Evolutionary conservation across 2,888 invertebrate genomes (phyloP).

Genomic region (Penaeus monodon): DNA sequence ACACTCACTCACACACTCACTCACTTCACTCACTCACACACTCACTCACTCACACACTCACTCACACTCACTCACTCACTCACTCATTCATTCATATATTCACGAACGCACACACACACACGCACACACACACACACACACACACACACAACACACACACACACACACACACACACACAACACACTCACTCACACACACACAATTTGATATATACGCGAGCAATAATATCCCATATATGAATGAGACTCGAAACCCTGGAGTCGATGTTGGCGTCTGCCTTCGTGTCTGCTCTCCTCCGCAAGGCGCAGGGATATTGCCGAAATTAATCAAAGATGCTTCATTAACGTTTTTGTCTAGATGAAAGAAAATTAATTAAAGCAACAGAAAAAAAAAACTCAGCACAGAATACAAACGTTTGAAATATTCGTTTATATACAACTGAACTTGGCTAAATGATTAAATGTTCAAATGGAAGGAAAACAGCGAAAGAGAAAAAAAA

Average conservation of each 20-base stretch:
- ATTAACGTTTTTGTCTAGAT: too few relatives aligned
- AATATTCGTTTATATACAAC: too few relatives aligned
- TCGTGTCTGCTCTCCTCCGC: neutral
- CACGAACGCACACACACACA: conserved; percentile 19
- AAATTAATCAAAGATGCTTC: too few relatives aligned
- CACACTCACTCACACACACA: conserved; percentile 30
- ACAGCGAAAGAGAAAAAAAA: too few relatives aligned
- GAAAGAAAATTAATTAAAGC: too few relatives aligned
- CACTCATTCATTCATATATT: conserved; percentile 11
- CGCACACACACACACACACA: conserved; percentile 22
- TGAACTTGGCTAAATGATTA: too few relatives aligned
- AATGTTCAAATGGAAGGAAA: too few relatives aligned
- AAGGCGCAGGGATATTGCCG: neutral
- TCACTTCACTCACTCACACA: neutral
- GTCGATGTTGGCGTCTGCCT: neutral
- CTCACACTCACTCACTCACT: conserved; percentile 26
- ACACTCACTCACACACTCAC: conserved; percentile 6
- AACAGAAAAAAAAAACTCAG: too few relatives aligned
- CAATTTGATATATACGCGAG: too few relatives aligned
- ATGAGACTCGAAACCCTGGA: neutral
- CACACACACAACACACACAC: conserved; percentile 34
- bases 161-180: conserved; percentile 18
- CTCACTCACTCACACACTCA: conserved; percentile 24
- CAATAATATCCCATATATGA: too few relatives aligned
- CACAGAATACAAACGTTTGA: too few relatives aligned